Conservation (phyloP, 2,888 invertebrate genomes). For the Branchellion lobata region DNA sequence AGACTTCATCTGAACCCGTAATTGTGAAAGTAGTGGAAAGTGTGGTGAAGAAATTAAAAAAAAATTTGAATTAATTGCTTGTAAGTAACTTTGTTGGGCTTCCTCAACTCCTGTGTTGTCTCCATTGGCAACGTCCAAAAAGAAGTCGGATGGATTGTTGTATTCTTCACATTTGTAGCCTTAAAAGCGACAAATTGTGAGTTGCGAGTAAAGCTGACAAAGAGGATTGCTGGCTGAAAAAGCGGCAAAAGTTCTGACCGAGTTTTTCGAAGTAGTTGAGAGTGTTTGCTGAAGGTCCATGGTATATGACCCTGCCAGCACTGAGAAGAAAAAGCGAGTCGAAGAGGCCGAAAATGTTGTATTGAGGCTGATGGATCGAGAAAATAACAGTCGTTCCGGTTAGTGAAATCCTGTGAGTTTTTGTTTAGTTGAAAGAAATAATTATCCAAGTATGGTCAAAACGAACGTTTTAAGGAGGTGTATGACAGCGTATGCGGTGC, state of each 20-base stretch:
- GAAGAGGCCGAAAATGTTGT: conserved; percentile 60
- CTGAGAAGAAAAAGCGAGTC: conserved; percentile 58
- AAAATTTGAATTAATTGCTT: too few relatives aligned
- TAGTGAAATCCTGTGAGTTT: conserved; percentile 53
- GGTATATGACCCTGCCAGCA: conserved; percentile 57
- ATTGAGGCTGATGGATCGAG: conserved; percentile 62
- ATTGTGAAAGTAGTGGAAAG: too few relatives aligned
- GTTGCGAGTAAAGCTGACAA: too few relatives aligned
- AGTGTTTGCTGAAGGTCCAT: conserved; percentile 56
- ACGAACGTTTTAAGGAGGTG: conserved; percentile 56
- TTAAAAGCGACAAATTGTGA: too few relatives aligned
- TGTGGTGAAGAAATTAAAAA: too few relatives aligned
- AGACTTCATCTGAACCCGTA: too few relatives aligned
- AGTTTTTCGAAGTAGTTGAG: conserved; percentile 56
- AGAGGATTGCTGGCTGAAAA: too few relatives aligned
- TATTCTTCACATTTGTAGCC: conserved; percentile 60
- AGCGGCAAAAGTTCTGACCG: too few relatives aligned
- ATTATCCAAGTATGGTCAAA: too few relatives aligned
- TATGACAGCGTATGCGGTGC: conserved; percentile 61
- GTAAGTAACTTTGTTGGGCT: too few relatives aligned
- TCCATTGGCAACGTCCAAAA: conserved; percentile 61
- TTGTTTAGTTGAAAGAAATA: too few relatives aligned
- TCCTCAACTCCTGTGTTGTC: conserved; percentile 16
- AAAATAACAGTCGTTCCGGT: conserved; percentile 60
- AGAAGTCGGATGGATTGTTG: conserved; percentile 62